These are phyloP conservation scores for Cenopis cana DNA, from an alignment of 2,888 invertebrate species.

Conservation along the genomic window DNA sequence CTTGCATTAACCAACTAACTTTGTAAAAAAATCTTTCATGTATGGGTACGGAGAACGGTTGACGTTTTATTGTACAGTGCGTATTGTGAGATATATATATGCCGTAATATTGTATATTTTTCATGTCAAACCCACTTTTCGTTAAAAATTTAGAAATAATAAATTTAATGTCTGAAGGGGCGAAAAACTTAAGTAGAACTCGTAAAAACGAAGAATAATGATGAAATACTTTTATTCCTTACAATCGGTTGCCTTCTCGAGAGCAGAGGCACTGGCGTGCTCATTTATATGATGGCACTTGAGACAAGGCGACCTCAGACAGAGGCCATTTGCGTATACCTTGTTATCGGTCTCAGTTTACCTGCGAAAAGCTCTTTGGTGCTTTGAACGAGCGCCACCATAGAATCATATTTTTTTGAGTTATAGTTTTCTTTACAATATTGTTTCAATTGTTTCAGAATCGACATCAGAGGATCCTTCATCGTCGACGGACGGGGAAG, in stretches of 20 bases:
- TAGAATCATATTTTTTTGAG: neutral
- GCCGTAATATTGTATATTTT: neutral
- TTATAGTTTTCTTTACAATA: neutral
- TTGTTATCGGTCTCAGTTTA: conserved; percentile 62
- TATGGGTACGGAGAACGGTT: neutral
- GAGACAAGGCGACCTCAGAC: conserved; percentile 66
- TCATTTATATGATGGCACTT: conserved; percentile 68
- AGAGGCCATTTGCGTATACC: conserved; percentile 59
- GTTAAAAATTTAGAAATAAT: neutral
- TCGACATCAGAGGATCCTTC: conserved; percentile 79
- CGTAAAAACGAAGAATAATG: neutral
- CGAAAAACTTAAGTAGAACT: neutral
- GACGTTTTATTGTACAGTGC: neutral
- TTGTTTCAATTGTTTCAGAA: conserved; percentile 68
- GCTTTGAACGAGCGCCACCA: conserved; percentile 1
- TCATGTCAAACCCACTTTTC: neutral
- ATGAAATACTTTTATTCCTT: conserved; percentile 47
- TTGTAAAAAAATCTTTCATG: conserved; percentile 18
- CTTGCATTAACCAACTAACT: conserved; percentile 55
- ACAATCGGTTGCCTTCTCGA: conserved; percentile 60
- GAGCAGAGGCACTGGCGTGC: conserved; percentile 59
- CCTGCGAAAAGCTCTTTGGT: conserved; percentile 50
- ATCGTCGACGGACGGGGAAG: conserved; percentile 85
- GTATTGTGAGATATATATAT: neutral
- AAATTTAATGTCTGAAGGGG: neutral